Evolutionary conservation across 2,113 vertebrate species (phyloP), one percentile per base, ranked within the genome.

Genomic region (Monarcha castaneiventris): DNA sequence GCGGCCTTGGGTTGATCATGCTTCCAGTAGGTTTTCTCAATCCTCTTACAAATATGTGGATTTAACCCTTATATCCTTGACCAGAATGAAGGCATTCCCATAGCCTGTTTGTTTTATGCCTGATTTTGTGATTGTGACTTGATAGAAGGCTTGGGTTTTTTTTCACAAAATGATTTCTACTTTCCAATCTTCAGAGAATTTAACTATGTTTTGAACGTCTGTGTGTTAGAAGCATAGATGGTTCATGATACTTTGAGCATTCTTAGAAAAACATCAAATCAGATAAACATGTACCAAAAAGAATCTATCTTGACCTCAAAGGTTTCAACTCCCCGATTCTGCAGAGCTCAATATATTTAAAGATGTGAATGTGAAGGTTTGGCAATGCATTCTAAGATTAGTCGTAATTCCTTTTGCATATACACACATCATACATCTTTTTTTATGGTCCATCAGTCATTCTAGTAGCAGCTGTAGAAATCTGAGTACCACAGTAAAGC

Each of bases 1-100:
- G 99, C 99, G 99, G 97, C 99, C 99, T 98, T 99, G 99, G 99
- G 99, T 99, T 98, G 99, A 99, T 98, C 99, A 99, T 99, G 99
- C 99, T 98, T 99, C 99, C 98, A 99, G 99, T 99, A 99, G 99
- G 99, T 99, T 99, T 98, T 98, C 97, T 98, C 95, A 96, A 98
- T 98, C 98, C 98, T 98, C 97, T 99, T 98, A 98, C 94, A 94
- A 97, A 98, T 99, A 98, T 95, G 97, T 97, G 98, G 84, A 96
- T 98, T 97, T 98, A 98, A 98, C 98, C 98, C 99, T 99, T 99
- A 99, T 99, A 99, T 99, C 99, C 99, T 99, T 99, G 99, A 99
- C 98, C 99, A 99, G 99, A 99, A 99, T 97, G 95, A 97, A 97
- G 98, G 98, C 97, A 82, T 97, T 93, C 87, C 95, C 81, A 11